Evolutionary conservation across 2,113 vertebrate genomes (phyloP), one percentile per base, ranked within the genome.

Genomic region (Dipodomys spectabilis): DNA sequence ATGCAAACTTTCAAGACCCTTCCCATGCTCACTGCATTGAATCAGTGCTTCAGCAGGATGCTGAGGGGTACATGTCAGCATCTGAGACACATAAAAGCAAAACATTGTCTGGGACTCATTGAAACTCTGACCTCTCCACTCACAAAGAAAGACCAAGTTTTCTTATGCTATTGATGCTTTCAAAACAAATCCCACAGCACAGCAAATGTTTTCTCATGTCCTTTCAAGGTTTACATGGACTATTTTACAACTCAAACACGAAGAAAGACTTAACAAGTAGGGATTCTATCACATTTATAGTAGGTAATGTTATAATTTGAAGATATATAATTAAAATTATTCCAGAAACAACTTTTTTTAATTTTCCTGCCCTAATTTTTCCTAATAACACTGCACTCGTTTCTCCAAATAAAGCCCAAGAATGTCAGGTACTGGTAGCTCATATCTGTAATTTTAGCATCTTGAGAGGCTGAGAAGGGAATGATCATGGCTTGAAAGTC

Each of bases 201-300:
- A 82, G n/a, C 71, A 18, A n/a, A 25, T 45, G 62, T 12, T 80
- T 92, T 88, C 84, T 12, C 15, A 15, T 83, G 94, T 69, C 80
- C 80, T 49, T 81, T 7, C 35, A 74, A 82, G 13, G 19, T 18
- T 72, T 92, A 68, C 44, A 23, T 49, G 39, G 16, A 3, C 32
- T 73, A 32, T 68, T 30, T 74, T 96, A 85, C 49, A 84, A 13
- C 39, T 91, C 35, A 94, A 86, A 78, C 83, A 67, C 78, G 32
- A 86, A 44, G 16, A 53, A 79, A 86, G 53, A 79, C 71, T 5
- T 60, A 74, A 25, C 32, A 88, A 39, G 19, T n/a, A 88, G 62
- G 18, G 18, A 67, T 68, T 93, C 19, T 90, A 19, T 80, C 32
- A 78, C 88, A 74, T 82, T 39, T 6, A 45, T 71, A 32, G 6